Conservation (phyloP, 2,797 vertebrate genomes). For the Argya squamiceps region DNA sequence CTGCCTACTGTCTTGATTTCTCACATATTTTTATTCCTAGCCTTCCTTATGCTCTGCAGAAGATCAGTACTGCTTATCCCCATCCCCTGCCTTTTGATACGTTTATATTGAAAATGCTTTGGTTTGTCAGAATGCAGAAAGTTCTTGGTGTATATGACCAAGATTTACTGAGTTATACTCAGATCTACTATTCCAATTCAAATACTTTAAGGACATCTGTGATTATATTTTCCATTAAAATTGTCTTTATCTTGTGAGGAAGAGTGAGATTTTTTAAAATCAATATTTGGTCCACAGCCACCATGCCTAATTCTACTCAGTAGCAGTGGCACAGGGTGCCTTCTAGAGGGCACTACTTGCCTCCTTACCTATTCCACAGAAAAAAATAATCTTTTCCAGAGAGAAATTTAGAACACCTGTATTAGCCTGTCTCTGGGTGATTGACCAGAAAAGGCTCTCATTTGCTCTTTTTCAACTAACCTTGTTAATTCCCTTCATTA, state of each 20-base stretch:
- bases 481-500: background rate
- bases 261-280: background rate
- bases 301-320: background rate
- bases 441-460: background rate
- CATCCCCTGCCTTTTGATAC: background rate
- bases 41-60: background rate
- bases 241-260: background rate
- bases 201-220: background rate
- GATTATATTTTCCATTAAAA: background rate
- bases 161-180: background rate
- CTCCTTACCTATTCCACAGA: background rate
- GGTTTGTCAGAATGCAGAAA: background rate
- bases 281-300: background rate
- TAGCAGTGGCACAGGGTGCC: background rate
- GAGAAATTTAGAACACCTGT: background rate
- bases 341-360: background rate
- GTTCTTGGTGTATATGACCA: background rate
- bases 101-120: background rate
- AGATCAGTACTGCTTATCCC: background rate
- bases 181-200: background rate
- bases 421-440: background rate
- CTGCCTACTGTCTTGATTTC: background rate
- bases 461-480: background rate
- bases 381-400: background rate
- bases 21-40: background rate